Evolutionary conservation across 2,797 vertebrate species (phyloP), one percentile per base, ranked within the genome.

Genomic region (Paguma larvata): DNA sequence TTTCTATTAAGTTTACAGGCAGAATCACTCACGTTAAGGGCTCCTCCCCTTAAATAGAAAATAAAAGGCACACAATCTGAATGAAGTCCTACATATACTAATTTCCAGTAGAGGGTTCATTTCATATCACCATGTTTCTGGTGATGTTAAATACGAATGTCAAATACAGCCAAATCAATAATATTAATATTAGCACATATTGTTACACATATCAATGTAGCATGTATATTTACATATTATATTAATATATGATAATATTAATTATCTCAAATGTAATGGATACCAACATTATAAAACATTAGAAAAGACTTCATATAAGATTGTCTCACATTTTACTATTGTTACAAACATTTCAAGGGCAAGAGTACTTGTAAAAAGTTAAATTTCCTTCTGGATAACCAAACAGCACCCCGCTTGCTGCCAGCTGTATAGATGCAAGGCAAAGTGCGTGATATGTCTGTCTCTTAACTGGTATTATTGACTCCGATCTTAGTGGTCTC

Each of bases 311-410:
- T 94, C 6, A 44, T 56, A 25, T 27, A 88, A 30, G 65, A 4
- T 6, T 18, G 72, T 89, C 15, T 80, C 16, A 46, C 89, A 56
- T 67, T 89, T 56, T 70, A 82, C 27, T 87, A 59, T 96, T 67
- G 12, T 78, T 51, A 75, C 19, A 92, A 63, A 88, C 27, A 91
- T 44, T 97, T 91, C 32, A 95, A 84, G 25, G n/a, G 14, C 51
- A 90, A 75, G 32, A 53, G 5, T 44, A 48, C 27, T n/a, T 72
- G 25, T 21, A 15, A 92, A 92, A 89, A 94, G 38, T 83, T 41
- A 89, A 92, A 95, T 27, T 3, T 62, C 25, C 10, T 32, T 65
- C 91, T 63, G 90, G 34, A 53, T 65, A 89, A 62, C 25, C 82
- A 65, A 95, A 75, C 91, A 38, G 53, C n/a, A 65, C 27, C 44